Evolutionary conservation across 2,797 vertebrate species (phyloP).

Genomic region (Platalea minor): DNA sequence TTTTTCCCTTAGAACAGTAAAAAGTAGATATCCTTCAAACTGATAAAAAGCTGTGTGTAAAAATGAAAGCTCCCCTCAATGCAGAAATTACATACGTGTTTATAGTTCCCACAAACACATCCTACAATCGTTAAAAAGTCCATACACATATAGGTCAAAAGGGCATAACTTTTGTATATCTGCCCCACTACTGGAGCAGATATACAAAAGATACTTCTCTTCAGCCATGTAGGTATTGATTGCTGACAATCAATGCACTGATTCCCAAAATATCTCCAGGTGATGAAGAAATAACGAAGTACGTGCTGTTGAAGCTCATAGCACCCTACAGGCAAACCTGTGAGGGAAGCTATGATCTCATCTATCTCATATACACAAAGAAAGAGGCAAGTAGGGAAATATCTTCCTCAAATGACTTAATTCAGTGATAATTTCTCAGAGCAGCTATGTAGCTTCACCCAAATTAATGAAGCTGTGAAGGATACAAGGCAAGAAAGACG

Average conservation of each 20-base stretch:
- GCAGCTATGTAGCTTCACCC: not conserved
- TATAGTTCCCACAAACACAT: not conserved
- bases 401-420: not conserved
- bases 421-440: conserved; percentile 5
- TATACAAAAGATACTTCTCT: not conserved
- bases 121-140: not conserved
- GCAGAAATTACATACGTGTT: not conserved
- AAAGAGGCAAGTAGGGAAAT: not conserved
- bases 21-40: not conserved
- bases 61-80: not conserved
- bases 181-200: not conserved
- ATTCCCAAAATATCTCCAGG: not conserved
- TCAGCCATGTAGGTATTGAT: not conserved
- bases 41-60: not conserved
- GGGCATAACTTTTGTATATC: not conserved
- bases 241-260: not conserved
- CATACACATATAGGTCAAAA: not conserved
- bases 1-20: conserved; percentile 5
- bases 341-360: not conserved
- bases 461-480: not conserved
- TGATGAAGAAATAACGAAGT: not conserved
- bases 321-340: not conserved
- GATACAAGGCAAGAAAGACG: not conserved
- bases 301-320: not conserved
- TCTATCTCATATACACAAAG: not conserved